Base-by-base conservation (phyloP, 2,888 invertebrate species). In the Ceraclea dissimilis region DNA sequence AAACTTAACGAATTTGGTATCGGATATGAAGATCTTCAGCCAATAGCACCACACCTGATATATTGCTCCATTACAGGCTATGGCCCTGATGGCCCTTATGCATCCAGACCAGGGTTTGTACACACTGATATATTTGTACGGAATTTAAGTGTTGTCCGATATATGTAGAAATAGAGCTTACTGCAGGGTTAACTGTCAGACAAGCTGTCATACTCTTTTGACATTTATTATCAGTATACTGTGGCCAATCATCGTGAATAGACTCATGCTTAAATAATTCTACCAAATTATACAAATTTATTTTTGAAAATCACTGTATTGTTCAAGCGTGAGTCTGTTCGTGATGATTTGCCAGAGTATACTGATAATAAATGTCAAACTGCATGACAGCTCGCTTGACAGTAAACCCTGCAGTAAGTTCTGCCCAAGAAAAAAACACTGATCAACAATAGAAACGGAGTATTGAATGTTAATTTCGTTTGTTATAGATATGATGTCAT, bases 11-110 rank as follows among this genome's bases (percentile, higher is more conserved):
- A 81, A 56, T 74, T 90, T 58, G 84, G 84, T 1, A 72, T 98
- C 53, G 93, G 90, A n/a, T 98, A 92, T 69, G 76, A 87, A 11
- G 77, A 83, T 34, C 67, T 97, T 26, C 81, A 79, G 49, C 66
- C 71, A 50, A 65, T 88, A 2, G 86, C 90, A 46, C 92, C 94
- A 0, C 79, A 80, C 53, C 76, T 98, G 17, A 84, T 98, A 60
- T 98, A 96, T 70, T 95, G 95, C 71, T 93, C 96, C 0, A 80
- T 98, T 51, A 93, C 93, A 51, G 97, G 97, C 0, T 98, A 90
- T 70, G 98, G 98, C 0, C 76, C 84, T 0, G 76, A 79, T 21
- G 97, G 98, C 0, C 95, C 94, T 0, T 96, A 95, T 72, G 76
- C 81, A 2, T 79, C 81, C 19, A 84, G 88, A 64, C 92, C 94